A percentile compares a stretch with the other conserved stretches of the same genome.
These are phyloP conservation scores for Andrena marginata DNA, from an alignment of 2,888 invertebrate species.

Conservation along the genomic window DNA sequence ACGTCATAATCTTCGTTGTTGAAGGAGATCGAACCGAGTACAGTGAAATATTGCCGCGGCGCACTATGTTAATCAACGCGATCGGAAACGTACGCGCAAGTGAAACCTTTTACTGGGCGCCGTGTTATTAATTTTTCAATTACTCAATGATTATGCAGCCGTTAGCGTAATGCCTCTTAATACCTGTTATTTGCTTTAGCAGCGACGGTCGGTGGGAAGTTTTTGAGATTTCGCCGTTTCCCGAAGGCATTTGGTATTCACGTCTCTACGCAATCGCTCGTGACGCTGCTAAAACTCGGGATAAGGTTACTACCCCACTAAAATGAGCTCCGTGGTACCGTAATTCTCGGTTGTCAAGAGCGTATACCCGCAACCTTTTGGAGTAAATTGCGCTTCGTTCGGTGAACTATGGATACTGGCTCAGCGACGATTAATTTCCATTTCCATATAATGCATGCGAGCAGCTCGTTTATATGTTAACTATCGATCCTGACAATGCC, in stretches of 20 bases:
- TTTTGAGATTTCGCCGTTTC: conserved; percentile 5
- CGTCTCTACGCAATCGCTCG: conserved; percentile 29
- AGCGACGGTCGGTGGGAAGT: conserved; percentile 2
- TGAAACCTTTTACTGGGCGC: not conserved
- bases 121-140: conserved; percentile 42
- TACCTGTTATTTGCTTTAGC: conserved; percentile 30
- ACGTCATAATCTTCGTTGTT: no score
- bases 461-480: not conserved
- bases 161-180: conserved; percentile 29
- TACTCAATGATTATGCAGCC: conserved; percentile 9
- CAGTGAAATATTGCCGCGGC: not conserved
- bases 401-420: conserved; percentile 15
- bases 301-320: conserved; percentile 23
- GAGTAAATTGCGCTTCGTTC: conserved; percentile 27
- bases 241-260: conserved; percentile 21
- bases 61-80: not conserved
- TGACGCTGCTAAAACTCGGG: conserved; percentile 38
- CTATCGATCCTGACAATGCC: not conserved
- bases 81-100: not conserved
- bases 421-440: conserved; percentile 7
- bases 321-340: conserved; percentile 18
- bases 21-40: not conserved
- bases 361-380: conserved; percentile 35
- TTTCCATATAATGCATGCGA: not conserved
- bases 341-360: conserved; percentile 39